A percentile compares a stretch with the other conserved stretches of the same genome.
Evolutionary conservation across 2,797 vertebrate species (phyloP).

Genomic region (Geotrypetes seraphini): DNA sequence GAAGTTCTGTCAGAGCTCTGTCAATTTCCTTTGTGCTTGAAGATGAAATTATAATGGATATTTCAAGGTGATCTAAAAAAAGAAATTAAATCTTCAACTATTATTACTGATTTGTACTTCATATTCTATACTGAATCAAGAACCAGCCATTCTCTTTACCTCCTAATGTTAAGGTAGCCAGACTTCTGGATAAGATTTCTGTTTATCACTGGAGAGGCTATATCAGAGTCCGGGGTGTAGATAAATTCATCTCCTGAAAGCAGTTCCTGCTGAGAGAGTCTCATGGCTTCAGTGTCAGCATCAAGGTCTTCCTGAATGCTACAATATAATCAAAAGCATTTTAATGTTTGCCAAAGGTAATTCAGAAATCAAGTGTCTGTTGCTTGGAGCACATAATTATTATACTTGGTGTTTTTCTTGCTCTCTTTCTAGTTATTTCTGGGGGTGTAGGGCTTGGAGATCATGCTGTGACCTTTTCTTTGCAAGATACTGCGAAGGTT

Average conservation of each 20-base stretch:
- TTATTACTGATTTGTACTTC: too few relatives aligned
- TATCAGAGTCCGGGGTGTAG: constrained; percentile 83
- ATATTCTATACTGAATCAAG: too few relatives aligned
- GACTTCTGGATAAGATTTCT: constrained; percentile 92
- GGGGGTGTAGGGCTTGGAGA: not conserved
- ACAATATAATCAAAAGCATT: not conserved
- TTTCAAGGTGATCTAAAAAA: too few relatives aligned
- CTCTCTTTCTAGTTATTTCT: too few relatives aligned
- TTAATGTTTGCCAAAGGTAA: not conserved
- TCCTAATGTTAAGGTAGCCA: constrained; percentile 94
- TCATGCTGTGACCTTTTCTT: too few relatives aligned
- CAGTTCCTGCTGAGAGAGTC: constrained; percentile 74
- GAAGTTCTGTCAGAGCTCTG: too few relatives aligned
- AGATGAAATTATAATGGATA: too few relatives aligned
- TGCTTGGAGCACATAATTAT: too few relatives aligned
- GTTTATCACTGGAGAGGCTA: constrained; percentile 61
- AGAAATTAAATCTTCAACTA: too few relatives aligned
- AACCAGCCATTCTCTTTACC: constrained; percentile 58
- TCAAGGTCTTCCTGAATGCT: constrained; percentile 89
- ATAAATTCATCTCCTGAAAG: constrained; percentile 75
- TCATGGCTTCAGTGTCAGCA: constrained; percentile 79
- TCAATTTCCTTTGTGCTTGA: too few relatives aligned
- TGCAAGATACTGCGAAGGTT: too few relatives aligned
- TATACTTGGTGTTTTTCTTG: too few relatives aligned
- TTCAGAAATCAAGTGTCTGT: not conserved